phyloP scores from a whole-genome alignment of 2,797 vertebrate genomes.

The Tragelaphus oryx region DNA sequence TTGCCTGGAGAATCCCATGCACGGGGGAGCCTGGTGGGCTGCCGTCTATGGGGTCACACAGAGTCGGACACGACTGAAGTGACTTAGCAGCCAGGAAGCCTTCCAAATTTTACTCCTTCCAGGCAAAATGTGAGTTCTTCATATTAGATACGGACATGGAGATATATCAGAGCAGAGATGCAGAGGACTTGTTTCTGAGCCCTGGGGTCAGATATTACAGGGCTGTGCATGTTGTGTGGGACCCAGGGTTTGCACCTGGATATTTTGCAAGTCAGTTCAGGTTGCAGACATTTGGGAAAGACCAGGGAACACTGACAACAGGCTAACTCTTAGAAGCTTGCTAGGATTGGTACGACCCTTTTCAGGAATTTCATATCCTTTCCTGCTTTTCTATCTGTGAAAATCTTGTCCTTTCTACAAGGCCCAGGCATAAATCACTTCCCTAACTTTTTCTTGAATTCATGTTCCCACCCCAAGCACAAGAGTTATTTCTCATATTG shows the following conservation, averaged over 20 bases:
- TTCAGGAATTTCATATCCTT: neutral
- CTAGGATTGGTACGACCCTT: neutral
- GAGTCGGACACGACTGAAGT: too few relatives aligned
- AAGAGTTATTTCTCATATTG: neutral
- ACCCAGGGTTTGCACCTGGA: too few relatives aligned
- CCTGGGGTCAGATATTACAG: too few relatives aligned
- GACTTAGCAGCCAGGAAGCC: too few relatives aligned
- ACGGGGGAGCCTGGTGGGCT: too few relatives aligned
- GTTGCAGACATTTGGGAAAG: too few relatives aligned
- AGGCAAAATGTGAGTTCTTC: neutral
- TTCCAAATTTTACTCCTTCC: neutral
- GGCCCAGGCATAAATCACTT: neutral
- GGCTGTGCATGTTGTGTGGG: too few relatives aligned
- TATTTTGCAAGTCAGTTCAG: too few relatives aligned
- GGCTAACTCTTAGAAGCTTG: too few relatives aligned
- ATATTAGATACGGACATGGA: neutral
- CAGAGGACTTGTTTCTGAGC: neutral
- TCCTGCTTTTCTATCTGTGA: neutral
- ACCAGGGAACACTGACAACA: too few relatives aligned
- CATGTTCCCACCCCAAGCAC: neutral
- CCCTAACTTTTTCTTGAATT: neutral
- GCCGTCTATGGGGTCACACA: too few relatives aligned
- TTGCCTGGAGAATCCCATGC: too few relatives aligned
- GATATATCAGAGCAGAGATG: neutral
- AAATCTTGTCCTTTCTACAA: neutral